Evolutionary conservation across 2,888 invertebrate genomes (phyloP).

Genomic region (Trisateles emortualis): DNA sequence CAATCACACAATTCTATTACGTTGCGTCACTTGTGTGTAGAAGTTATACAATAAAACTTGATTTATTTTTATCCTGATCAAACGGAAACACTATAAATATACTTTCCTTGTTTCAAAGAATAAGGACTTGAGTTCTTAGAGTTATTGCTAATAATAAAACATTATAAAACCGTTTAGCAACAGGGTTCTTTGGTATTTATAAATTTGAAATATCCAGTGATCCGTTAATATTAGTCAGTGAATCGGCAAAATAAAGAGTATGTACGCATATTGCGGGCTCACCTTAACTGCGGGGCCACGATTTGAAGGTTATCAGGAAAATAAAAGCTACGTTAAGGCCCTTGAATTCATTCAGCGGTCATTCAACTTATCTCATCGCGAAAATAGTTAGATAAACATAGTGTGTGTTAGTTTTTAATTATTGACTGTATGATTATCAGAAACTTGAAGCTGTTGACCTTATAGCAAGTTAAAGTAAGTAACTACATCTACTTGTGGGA

Average conservation of each 20-base stretch:
- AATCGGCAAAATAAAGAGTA: slow-evolving; percentile 34
- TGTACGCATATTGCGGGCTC: slow-evolving; percentile 21
- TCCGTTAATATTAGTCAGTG: slow-evolving; percentile 33
- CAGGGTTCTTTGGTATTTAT: background rate
- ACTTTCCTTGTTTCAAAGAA: background rate
- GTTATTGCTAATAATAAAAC: background rate
- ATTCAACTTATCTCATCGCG: slow-evolving; percentile 57
- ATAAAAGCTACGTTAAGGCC: slow-evolving; percentile 54
- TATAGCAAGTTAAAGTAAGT: no score
- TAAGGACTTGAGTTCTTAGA: background rate
- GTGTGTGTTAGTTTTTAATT: background rate
- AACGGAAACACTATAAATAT: background rate
- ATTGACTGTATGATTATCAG: background rate
- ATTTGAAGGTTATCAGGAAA: slow-evolving; percentile 65
- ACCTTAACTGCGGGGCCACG: slow-evolving; percentile 53
- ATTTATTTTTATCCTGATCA: slow-evolving; percentile 1
- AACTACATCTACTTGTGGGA: background rate
- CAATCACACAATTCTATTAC: no score
- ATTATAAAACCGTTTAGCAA: background rate
- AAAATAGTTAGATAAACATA: slow-evolving; percentile 49
- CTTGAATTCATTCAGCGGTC: slow-evolving; percentile 68
- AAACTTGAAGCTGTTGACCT: background rate
- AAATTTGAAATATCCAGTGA: slow-evolving; percentile 11
- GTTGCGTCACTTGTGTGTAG: no score
- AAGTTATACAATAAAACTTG: background rate